Conservation (phyloP, 2,113 vertebrate species). For the Recurvirostra avosetta region DNA sequence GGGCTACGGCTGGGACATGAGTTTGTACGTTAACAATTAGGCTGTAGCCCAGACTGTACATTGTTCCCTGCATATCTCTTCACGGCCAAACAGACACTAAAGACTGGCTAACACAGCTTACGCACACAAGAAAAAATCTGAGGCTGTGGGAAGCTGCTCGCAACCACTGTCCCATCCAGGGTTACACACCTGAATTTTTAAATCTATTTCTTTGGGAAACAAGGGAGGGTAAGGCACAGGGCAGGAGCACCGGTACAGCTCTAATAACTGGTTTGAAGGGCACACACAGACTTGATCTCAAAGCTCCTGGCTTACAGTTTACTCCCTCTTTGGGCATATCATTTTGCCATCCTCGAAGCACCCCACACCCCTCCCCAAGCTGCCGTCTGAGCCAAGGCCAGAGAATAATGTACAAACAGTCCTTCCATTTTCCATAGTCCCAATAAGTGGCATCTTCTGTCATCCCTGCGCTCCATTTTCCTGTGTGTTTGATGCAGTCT, state of each 20-base stretch:
- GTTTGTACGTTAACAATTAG: neutral
- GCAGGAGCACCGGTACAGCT: neutral
- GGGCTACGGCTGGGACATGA: neutral
- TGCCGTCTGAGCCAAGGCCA: neutral
- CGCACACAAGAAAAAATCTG: neutral
- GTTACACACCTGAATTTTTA: neutral
- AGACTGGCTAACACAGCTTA: neutral
- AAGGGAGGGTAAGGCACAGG: neutral
- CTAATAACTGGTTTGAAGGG: neutral
- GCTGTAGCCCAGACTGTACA: neutral
- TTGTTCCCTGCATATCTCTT: neutral
- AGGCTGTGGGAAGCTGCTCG: neutral
- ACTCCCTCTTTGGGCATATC: rapidly evolving
- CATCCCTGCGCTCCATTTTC: neutral
- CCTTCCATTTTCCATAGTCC: neutral
- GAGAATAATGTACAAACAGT: neutral
- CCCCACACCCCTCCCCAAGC: neutral
- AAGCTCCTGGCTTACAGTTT: neutral
- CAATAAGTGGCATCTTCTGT: neutral
- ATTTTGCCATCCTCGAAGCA: neutral
- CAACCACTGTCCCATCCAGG: neutral
- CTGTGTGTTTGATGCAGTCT: neutral
- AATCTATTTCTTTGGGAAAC: neutral
- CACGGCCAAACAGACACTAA: neutral
- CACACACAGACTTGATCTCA: neutral